Evolutionary conservation across 2,113 vertebrate genomes (phyloP).

Genomic region (Cyrtonyx montezumae): DNA sequence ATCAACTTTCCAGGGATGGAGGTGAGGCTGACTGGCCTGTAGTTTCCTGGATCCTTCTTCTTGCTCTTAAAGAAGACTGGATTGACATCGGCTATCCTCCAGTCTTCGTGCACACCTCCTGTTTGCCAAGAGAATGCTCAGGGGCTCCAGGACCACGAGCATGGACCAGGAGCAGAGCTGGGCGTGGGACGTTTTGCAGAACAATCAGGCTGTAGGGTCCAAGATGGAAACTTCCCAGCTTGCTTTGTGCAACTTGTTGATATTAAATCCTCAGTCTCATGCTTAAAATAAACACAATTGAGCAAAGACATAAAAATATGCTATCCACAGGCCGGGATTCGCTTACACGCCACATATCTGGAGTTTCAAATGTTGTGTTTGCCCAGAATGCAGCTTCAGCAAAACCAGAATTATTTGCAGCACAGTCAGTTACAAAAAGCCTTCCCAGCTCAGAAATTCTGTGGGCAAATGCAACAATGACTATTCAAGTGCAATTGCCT

Average conservation of each 20-base stretch:
- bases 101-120: too few relatives aligned
- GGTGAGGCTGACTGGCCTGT: too few relatives aligned
- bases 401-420: constrained; percentile 69
- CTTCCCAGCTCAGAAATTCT: constrained; percentile 47
- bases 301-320: constrained; percentile 35
- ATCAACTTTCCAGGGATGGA: too few relatives aligned
- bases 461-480: constrained; percentile 20
- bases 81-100: too few relatives aligned
- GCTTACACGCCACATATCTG: constrained; percentile 25
- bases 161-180: not conserved
- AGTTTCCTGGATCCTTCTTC: too few relatives aligned
- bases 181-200: not conserved
- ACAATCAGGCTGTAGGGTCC: not conserved
- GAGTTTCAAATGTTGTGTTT: constrained; percentile 22
- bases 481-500: constrained; percentile 33
- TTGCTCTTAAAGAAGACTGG: too few relatives aligned
- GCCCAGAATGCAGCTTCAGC: constrained; percentile 55
- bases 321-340: constrained; percentile 26
- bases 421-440: constrained; percentile 1
- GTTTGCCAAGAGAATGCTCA: not conserved
- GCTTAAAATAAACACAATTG: constrained; percentile 48
- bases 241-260: constrained; percentile 5
- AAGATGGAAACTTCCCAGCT: constrained; percentile 33
- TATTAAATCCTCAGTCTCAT: constrained; percentile 30
- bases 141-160: not conserved